Evolutionary conservation across 2,113 vertebrate genomes (phyloP).

Genomic region (Apistogramma diplotaenia): DNA sequence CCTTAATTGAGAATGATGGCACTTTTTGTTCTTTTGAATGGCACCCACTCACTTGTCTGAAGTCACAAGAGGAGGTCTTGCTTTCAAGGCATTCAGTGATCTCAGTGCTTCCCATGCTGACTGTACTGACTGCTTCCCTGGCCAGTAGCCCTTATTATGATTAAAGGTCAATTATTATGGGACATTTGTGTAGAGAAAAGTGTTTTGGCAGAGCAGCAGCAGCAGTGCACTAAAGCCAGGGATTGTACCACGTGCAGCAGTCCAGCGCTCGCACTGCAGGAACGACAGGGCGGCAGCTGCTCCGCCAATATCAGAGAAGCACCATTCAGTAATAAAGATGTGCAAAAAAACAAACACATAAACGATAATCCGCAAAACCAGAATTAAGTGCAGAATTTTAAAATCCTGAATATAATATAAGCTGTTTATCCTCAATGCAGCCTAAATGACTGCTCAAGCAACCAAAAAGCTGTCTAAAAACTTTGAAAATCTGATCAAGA

Average conservation of each 20-base stretch:
- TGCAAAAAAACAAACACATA: background rate
- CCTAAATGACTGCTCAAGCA: background rate
- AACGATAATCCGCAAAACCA: background rate
- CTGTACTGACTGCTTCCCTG: slow-evolving; percentile 44
- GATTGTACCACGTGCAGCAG: background rate
- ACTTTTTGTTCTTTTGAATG: slow-evolving; percentile 69
- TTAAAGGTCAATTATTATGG: slow-evolving; percentile 42
- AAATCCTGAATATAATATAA: background rate
- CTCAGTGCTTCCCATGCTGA: slow-evolving; percentile 58
- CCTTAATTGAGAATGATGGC: slow-evolving; percentile 69
- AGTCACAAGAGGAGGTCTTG: slow-evolving; percentile 63
- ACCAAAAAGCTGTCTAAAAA: background rate
- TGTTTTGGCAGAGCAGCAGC: slow-evolving; percentile 14
- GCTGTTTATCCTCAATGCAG: background rate
- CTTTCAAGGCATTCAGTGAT: slow-evolving; percentile 53
- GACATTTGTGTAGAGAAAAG: slow-evolving; percentile 30
- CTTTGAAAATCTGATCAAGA: background rate
- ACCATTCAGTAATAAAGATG: background rate
- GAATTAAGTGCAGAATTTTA: background rate
- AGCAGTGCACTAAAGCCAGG: background rate
- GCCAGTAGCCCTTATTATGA: slow-evolving; percentile 42
- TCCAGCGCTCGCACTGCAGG: background rate
- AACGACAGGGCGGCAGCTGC: background rate
- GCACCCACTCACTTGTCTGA: slow-evolving; percentile 55
- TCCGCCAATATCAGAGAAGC: background rate